These are phyloP conservation scores for Coendou prehensilis DNA, from an alignment of 2,797 vertebrate genomes.

Conservation along the genomic window DNA sequence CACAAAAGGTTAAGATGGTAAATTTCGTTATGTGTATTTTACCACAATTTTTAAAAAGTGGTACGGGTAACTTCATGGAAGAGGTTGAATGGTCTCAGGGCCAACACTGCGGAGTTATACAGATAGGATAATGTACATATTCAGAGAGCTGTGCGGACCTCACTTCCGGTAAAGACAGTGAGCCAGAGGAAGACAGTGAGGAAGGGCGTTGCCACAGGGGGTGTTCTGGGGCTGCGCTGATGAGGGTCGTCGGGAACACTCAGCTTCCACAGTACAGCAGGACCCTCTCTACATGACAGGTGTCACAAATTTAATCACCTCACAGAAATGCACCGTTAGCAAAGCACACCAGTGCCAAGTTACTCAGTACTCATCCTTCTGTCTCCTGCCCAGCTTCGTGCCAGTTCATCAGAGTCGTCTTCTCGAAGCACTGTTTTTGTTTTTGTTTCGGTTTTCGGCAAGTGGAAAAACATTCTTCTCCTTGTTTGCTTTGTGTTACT, in stretches of 20 bases:
- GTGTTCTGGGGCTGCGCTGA: neutral
- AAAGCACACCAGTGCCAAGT: neutral
- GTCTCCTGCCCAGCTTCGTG: neutral
- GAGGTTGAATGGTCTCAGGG: neutral
- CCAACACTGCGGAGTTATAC: neutral
- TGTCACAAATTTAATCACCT: neutral
- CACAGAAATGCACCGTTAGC: neutral
- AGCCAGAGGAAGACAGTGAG: neutral
- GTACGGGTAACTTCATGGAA: neutral
- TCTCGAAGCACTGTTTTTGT: neutral
- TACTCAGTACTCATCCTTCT: neutral
- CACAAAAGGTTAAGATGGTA: neutral
- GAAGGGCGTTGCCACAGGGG: accelerated
- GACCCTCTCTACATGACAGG: neutral
- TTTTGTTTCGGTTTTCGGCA: neutral
- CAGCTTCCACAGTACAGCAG: accelerated
- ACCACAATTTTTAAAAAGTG: neutral
- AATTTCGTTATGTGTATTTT: neutral
- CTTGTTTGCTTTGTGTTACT: neutral
- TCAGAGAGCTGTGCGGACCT: neutral
- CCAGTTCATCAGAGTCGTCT: neutral
- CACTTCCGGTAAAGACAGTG: neutral
- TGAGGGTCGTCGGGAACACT: neutral
- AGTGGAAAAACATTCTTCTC: neutral
- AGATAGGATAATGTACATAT: neutral